Evolutionary conservation across 2,797 vertebrate species (phyloP).

Genomic region (Cuniculus paca): DNA sequence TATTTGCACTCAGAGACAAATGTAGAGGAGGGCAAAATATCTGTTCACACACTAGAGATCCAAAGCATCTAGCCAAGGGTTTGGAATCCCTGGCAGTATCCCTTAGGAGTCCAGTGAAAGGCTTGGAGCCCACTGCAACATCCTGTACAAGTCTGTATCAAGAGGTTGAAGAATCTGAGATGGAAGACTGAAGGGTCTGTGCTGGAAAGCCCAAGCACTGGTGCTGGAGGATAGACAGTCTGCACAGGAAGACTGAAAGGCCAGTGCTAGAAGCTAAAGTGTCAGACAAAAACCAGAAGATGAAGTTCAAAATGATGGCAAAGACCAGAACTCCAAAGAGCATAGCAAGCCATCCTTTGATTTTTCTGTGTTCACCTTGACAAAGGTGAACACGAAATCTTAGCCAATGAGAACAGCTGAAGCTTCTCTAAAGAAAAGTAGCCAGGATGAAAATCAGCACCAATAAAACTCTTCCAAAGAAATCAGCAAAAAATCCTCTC

Average conservation of each 20-base stretch:
- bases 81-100: background rate
- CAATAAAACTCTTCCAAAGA: background rate
- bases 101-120: background rate
- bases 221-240: background rate
- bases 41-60: background rate
- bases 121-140: background rate
- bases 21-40: background rate
- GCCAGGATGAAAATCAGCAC: background rate
- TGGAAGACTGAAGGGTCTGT: background rate
- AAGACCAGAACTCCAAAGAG: background rate
- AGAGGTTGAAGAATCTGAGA: background rate
- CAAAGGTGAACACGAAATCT: background rate
- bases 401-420: background rate
- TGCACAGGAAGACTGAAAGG: background rate
- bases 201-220: background rate
- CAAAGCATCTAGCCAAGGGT: background rate
- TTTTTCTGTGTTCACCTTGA: too few species aligned
- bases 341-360: background rate
- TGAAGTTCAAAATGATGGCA: background rate
- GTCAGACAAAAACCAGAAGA: background rate
- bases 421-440: background rate
- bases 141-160: background rate
- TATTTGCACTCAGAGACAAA: background rate
- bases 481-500: background rate
- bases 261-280: background rate